A percentile compares a stretch with the other conserved stretches of the same genome.
phyloP scores from a whole-genome alignment of 2,797 vertebrate species.

The Aldrovandia affinis region DNA sequence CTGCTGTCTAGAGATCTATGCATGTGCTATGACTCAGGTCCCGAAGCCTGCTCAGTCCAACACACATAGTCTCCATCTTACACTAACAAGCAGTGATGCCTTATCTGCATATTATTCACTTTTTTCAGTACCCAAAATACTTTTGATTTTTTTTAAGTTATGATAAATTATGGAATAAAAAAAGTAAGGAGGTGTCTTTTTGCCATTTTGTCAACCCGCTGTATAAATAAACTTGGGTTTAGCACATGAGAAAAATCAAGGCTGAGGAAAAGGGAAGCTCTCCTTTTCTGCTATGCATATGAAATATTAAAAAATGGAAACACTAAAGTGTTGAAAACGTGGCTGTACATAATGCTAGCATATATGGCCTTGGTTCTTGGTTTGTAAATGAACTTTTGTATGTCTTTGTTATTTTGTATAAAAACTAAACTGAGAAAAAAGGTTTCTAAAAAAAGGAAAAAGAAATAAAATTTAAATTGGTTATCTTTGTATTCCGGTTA shows the following conservation, averaged over 20 bases:
- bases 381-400: slow-evolving; percentile 99
- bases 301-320: slow-evolving; percentile 73
- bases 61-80: slow-evolving; percentile 85
- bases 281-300: slow-evolving; percentile 95
- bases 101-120: slow-evolving; percentile 90
- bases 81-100: slow-evolving; percentile 98
- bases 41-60: slow-evolving; percentile 87
- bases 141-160: slow-evolving; percentile 61
- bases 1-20: slow-evolving; percentile 87
- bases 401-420: slow-evolving; percentile 99
- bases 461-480: slow-evolving; percentile 59
- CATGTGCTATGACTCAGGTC: slow-evolving; percentile 91
- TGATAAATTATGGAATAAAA: slow-evolving; percentile 63
- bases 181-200: slow-evolving; percentile 51
- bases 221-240: slow-evolving; percentile 70
- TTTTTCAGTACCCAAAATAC: slow-evolving; percentile 51
- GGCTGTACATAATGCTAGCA: slow-evolving; percentile 98
- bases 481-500: slow-evolving; percentile 96
- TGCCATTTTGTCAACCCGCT: slow-evolving; percentile 60
- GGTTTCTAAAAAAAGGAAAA: slow-evolving; percentile 86
- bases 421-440: slow-evolving; percentile 80
- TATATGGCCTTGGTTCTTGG: slow-evolving; percentile 96
- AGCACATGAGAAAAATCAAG: slow-evolving; percentile 76
- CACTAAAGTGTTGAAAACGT: slow-evolving; percentile 83
- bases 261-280: slow-evolving; percentile 85